Conservation (phyloP, 2,888 invertebrate species). For the Spodoptera exigua region DNA sequence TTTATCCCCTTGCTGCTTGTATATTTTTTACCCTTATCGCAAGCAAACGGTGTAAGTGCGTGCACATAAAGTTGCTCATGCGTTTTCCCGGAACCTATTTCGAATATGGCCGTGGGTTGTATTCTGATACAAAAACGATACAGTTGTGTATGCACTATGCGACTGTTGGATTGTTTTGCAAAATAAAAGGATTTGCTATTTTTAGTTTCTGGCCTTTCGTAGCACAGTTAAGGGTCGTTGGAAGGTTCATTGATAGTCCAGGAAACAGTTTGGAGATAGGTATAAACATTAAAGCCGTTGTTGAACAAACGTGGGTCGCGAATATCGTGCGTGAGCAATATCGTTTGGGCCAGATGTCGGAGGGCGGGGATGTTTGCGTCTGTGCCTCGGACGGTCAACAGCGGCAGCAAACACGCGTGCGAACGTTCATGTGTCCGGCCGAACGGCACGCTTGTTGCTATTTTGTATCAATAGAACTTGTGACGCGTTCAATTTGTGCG, state of each 20-base stretch:
- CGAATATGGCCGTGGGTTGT: slow-evolving; percentile 20
- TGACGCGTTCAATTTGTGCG: slow-evolving; percentile 49
- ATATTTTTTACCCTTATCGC: slow-evolving; percentile 35
- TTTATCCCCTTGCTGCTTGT: slow-evolving; percentile 22
- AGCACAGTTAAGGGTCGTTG: slow-evolving; percentile 27
- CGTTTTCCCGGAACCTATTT: slow-evolving; percentile 30
- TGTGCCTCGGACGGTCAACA: slow-evolving; percentile 76
- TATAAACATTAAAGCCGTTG: slow-evolving; percentile 71
- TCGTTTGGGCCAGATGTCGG: slow-evolving; percentile 74
- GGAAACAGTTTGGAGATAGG: slow-evolving; percentile 64
- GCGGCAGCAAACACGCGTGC: slow-evolving; percentile 76
- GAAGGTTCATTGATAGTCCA: slow-evolving; percentile 39
- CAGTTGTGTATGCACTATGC: slow-evolving; percentile 2
- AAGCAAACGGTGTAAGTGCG: slow-evolving; percentile 29
- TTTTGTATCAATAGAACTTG: slow-evolving; percentile 67
- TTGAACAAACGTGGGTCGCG: slow-evolving; percentile 70
- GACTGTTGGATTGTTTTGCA: slow-evolving; percentile 9
- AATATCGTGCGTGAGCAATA: slow-evolving; percentile 79
- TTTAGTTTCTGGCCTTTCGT: slow-evolving; percentile 11
- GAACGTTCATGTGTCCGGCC: slow-evolving; percentile 72
- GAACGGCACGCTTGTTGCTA: slow-evolving; percentile 65
- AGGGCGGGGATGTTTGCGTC: slow-evolving; percentile 71
- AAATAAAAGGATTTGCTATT: too few species aligned
- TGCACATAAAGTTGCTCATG: slow-evolving; percentile 34
- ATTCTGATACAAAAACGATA: slow-evolving; percentile 16